Conservation (phyloP, 2,113 vertebrate genomes). For the Microtus oregoni region DNA sequence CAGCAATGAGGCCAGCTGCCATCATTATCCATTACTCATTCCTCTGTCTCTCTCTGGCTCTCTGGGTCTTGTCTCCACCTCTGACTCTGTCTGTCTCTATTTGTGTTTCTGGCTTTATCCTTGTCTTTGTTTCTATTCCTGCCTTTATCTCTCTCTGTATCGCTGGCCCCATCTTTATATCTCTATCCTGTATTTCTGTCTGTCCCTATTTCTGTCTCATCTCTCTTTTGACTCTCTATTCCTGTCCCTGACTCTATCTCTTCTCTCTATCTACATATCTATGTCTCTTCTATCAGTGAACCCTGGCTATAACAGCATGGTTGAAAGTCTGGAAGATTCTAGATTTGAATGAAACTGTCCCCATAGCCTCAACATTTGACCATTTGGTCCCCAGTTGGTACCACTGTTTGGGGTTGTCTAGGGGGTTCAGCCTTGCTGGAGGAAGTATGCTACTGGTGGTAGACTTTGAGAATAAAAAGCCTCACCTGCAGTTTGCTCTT, state of each 20-base stretch:
- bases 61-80: background rate
- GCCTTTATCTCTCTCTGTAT: background rate
- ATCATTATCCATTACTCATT: background rate
- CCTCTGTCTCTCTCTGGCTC: background rate
- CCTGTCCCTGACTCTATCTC: background rate
- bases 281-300: background rate
- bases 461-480: background rate
- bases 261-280: background rate
- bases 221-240: background rate
- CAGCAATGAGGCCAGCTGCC: too few relatives aligned
- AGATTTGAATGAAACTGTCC: background rate
- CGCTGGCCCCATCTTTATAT: too few relatives aligned
- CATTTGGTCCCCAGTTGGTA: background rate
- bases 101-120: background rate
- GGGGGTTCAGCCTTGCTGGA: background rate
- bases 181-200: background rate
- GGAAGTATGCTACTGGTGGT: background rate
- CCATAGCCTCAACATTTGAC: background rate
- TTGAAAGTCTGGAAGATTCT: background rate
- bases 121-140: background rate
- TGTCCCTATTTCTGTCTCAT: background rate
- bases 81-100: background rate
- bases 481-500: background rate
- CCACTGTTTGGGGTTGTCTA: background rate
- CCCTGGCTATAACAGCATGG: background rate